Base-by-base conservation (phyloP, 2,113 vertebrate species). In the Otis tarda region DNA sequence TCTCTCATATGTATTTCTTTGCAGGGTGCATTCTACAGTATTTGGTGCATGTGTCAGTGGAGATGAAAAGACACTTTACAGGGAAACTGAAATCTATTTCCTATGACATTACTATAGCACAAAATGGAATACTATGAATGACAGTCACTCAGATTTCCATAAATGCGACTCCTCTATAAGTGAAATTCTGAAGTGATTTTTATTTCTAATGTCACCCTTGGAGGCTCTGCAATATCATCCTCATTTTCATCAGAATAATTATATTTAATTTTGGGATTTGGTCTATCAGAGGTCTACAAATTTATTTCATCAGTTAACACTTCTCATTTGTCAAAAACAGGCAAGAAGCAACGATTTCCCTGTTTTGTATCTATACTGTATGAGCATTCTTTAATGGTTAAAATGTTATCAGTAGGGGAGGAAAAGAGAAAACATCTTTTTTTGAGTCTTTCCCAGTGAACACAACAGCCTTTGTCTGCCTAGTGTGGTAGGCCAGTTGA, bases 61-160 rank as follows among this genome's bases (percentile, higher is more conserved):
- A 96, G 95, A 95, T 94, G 69, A 94, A 95, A 95, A 95, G 92
- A 82, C 89, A 78, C 85, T 96, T 94, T 94, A 85, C 37, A 64
- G 47, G n/a, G 68, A 83, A 87, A 84, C 91, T 61, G 83, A 89
- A 97, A 86, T 83, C 71, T 88, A 94, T 97, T 96, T 93, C 85
- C 93, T 96, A 81, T 92, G 93, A 95, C 94, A 95, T 95, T 93
- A 81, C 60, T 90, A 16, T 61, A 77, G 70, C 56, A 83, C 86
- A 91, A 93, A 94, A 95, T 68, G 79, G 52, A 94, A 93, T 84
- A 47, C 74, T 84, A 30, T 90, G 79, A 94, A 90, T 95, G 95
- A 89, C 91, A 96, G 85, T 89, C 89, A 74, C 57, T 93, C 65
- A 76, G 70, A 82, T 95, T 96, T 97, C 80, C 93, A 90, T 94